These are phyloP conservation scores for Drosophila vallismaia DNA, from an alignment of 2,888 invertebrate genomes.

Conservation along the genomic window DNA sequence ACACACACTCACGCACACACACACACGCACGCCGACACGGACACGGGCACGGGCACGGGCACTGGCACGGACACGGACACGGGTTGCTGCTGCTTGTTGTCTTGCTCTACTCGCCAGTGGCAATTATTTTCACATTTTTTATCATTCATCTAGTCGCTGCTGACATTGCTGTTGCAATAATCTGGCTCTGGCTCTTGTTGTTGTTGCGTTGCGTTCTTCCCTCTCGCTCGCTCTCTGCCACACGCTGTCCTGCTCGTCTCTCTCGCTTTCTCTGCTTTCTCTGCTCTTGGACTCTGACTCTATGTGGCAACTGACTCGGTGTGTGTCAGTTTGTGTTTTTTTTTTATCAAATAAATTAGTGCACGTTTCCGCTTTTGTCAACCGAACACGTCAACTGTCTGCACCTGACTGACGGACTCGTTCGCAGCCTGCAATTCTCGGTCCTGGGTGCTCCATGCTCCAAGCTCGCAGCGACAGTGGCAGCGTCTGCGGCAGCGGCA, in stretches of 20 bases:
- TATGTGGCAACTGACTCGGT: conserved; percentile 19
- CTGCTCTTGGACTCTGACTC: conserved; percentile 12
- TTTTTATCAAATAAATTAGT: conserved; percentile 26
- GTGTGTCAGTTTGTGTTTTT: conserved; percentile 24
- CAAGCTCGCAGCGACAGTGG: conserved; percentile 7
- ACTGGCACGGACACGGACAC: conserved; percentile 29
- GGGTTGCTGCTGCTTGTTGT: conserved; percentile 29
- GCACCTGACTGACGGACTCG: conserved; percentile 81
- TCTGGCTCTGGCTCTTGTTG: not conserved
- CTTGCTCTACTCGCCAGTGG: conserved; percentile 34
- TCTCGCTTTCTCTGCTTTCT: not conserved
- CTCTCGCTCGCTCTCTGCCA: not conserved
- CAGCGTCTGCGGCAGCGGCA: conserved; percentile 1
- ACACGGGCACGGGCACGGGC: conserved; percentile 31
- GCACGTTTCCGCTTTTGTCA: conserved; percentile 73
- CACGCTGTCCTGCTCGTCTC: conserved; percentile 24
- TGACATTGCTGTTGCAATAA: conserved; percentile 15
- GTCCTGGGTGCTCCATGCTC: conserved; percentile 18
- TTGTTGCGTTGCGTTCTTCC: conserved; percentile 4
- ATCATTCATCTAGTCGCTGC: conserved; percentile 25
- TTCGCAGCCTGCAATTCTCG: conserved; percentile 10
- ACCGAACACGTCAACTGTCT: conserved; percentile 83
- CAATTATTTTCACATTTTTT: conserved; percentile 32
- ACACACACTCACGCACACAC: conserved; percentile 42
- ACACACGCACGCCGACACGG: conserved; percentile 40